phyloP scores from a whole-genome alignment of 2,888 invertebrate species.

The Plebejus argus region DNA sequence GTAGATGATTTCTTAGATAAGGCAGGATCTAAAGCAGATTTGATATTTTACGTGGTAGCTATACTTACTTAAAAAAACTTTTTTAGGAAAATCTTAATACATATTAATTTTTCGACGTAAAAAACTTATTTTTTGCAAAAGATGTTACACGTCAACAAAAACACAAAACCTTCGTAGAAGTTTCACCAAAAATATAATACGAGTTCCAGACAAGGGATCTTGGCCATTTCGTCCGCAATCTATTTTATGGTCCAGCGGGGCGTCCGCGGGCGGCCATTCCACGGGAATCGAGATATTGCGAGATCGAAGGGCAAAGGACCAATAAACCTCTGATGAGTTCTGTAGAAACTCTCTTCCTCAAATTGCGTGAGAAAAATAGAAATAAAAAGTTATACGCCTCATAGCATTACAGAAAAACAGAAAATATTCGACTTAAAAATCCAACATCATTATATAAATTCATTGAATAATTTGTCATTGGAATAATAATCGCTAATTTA shows the following conservation, averaged over 20 bases:
- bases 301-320: constrained; percentile 17
- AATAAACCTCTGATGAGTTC: constrained; percentile 6
- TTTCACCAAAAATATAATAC: constrained; percentile 4
- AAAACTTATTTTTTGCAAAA: background rate
- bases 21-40: background rate
- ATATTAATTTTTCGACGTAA: too few relatives aligned
- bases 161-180: background rate
- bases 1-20: background rate
- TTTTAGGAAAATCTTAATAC: too few relatives aligned
- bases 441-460: background rate
- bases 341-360: background rate
- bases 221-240: background rate
- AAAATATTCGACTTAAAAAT: background rate
- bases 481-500: constrained; percentile 7
- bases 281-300: background rate
- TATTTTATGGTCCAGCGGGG: constrained; percentile 14
- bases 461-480: background rate
- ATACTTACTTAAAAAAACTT: too few relatives aligned
- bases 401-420: background rate
- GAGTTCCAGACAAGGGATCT: background rate
- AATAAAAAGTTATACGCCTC: background rate
- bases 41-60: too few relatives aligned
- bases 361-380: background rate
- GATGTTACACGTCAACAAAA: background rate
- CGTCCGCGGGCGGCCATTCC: constrained; percentile 6